Evolutionary conservation across 2,797 vertebrate species (phyloP).

Genomic region (Myotis daubentonii): DNA sequence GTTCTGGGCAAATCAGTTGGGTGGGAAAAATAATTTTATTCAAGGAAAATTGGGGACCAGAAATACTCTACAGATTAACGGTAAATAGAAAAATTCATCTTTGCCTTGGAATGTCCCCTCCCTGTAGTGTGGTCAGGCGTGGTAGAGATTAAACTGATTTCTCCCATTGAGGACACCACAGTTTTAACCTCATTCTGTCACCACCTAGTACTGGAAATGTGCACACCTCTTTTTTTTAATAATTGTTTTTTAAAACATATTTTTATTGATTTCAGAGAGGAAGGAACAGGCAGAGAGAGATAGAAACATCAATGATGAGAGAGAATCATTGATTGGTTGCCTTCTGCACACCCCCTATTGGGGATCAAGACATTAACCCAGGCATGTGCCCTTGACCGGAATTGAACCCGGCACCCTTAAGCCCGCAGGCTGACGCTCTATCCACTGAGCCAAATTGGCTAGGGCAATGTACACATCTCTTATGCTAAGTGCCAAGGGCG

Average conservation of each 20-base stretch:
- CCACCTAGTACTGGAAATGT: neutral
- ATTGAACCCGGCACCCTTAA: too few relatives aligned
- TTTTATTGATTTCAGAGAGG: too few relatives aligned
- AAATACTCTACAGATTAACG: neutral
- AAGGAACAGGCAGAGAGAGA: too few relatives aligned
- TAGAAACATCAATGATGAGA: too few relatives aligned
- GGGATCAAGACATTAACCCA: too few relatives aligned
- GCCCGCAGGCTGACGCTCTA: too few relatives aligned
- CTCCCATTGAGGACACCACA: neutral
- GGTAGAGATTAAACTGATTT: accelerated
- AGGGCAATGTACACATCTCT: neutral
- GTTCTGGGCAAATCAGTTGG: neutral
- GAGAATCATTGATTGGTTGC: too few relatives aligned
- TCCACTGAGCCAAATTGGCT: too few relatives aligned
- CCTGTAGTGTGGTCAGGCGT: accelerated
- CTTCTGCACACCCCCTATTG: too few relatives aligned
- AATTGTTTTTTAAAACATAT: too few relatives aligned
- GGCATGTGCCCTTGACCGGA: too few relatives aligned
- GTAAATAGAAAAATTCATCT: neutral
- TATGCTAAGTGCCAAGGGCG: neutral
- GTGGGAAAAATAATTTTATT: neutral
- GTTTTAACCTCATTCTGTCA: neutral
- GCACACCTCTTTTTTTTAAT: too few relatives aligned
- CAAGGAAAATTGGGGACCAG: neutral
- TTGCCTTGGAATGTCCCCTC: neutral